These are phyloP conservation scores for Dinoponera quadriceps DNA, from an alignment of 1,140 invertebrate genomes.

Conservation along the genomic window DNA sequence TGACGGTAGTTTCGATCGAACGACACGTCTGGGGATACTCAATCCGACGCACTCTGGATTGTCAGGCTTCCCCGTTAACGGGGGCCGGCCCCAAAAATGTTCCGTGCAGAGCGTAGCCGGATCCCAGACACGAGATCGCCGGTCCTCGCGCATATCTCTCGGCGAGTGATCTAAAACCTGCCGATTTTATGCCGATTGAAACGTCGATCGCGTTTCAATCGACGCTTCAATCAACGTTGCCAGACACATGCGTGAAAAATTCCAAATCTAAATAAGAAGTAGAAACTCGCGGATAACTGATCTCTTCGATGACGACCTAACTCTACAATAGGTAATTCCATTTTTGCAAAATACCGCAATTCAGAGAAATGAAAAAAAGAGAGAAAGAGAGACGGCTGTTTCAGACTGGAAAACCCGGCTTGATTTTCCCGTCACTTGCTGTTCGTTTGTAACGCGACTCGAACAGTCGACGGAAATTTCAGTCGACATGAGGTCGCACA, in stretches of 20 bases:
- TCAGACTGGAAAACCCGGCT: too few species aligned
- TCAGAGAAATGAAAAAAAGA: too few species aligned
- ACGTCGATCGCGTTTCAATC: background rate
- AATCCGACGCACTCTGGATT: conserved; percentile 85
- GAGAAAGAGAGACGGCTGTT: too few species aligned
- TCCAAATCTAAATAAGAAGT: background rate
- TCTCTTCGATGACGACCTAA: background rate
- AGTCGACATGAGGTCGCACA: too few species aligned
- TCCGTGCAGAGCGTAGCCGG: conserved; percentile 83
- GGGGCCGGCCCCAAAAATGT: conserved; percentile 84
- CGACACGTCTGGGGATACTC: conserved; percentile 81
- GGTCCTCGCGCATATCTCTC: conserved; percentile 75
- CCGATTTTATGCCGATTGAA: background rate
- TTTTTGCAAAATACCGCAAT: too few species aligned
- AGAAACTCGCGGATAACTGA: background rate
- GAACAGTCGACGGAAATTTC: too few species aligned
- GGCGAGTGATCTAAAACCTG: conserved; percentile 82
- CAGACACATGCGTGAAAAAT: background rate
- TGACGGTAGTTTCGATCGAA: conserved; percentile 68
- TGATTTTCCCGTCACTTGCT: too few species aligned
- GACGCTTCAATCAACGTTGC: background rate
- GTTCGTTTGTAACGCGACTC: too few species aligned
- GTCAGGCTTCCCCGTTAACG: conserved; percentile 72
- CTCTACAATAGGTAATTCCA: too few species aligned
- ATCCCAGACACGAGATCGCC: conserved; percentile 85